A percentile compares a stretch with the other conserved stretches of the same genome.
phyloP scores from a whole-genome alignment of 1,140 invertebrate genomes.

The Tetragonula clypearis region DNA sequence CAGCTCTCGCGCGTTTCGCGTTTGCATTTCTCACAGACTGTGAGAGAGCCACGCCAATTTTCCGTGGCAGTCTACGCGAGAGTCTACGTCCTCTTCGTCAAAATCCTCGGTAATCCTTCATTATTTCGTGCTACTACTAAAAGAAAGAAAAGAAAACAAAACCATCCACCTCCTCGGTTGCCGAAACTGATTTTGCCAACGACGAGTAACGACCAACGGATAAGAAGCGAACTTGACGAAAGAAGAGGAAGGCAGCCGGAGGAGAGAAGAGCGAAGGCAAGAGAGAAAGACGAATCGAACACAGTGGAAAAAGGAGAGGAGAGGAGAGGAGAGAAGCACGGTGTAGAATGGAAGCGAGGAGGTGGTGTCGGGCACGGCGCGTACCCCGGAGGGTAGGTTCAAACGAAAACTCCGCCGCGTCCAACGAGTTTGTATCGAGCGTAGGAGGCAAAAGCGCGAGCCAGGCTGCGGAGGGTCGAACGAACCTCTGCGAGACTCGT shows the following conservation, averaged over 20 bases:
- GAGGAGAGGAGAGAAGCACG: background rate
- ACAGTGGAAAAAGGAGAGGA: background rate
- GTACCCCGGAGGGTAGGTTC: slow-evolving; percentile 17
- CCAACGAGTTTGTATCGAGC: slow-evolving; percentile 49
- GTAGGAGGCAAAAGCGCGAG: slow-evolving; percentile 44
- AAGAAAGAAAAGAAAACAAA: no score
- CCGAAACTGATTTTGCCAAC: background rate
- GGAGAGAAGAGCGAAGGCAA: background rate
- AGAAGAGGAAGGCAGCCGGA: background rate
- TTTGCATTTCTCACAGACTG: no score
- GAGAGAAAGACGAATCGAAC: background rate
- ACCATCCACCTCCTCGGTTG: background rate
- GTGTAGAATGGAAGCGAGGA: background rate
- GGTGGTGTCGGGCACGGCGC: background rate
- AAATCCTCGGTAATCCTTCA: no score
- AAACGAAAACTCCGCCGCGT: slow-evolving; percentile 44
- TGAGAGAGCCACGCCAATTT: no score
- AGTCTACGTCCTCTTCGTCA: no score
- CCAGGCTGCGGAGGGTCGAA: slow-evolving; percentile 26
- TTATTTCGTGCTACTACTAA: no score
- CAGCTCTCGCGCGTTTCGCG: no score
- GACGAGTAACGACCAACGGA: background rate
- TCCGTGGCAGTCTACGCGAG: no score
- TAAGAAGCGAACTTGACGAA: background rate
- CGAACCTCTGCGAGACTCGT: background rate